These are phyloP conservation scores for Peromyscus eremicus DNA, from an alignment of 2,797 vertebrate species.

Conservation along the genomic window DNA sequence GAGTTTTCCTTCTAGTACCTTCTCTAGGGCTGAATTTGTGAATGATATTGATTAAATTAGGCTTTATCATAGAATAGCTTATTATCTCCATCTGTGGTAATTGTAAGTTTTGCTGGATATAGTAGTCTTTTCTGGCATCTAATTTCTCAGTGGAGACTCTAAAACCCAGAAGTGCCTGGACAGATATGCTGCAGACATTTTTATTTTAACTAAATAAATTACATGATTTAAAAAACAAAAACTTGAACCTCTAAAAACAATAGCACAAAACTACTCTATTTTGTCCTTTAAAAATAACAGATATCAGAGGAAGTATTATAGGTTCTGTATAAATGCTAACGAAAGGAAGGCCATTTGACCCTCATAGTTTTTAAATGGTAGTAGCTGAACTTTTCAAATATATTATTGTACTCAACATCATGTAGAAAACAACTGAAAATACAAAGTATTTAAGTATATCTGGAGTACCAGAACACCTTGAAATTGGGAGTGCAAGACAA, in stretches of 20 bases:
- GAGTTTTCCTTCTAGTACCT: background rate
- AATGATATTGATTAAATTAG: background rate
- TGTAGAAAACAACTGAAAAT: background rate
- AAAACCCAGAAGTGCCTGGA: background rate
- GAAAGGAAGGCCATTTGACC: background rate
- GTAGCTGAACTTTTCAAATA: background rate
- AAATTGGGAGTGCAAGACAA: background rate
- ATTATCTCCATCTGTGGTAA: background rate
- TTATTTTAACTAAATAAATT: conserved; percentile 54
- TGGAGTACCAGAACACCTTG: background rate
- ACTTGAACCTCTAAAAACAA: background rate
- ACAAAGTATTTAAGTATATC: background rate
- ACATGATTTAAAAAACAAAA: background rate
- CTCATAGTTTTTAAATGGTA: background rate
- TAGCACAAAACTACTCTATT: background rate
- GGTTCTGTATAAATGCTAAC: background rate
- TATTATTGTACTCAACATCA: background rate
- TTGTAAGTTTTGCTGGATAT: background rate
- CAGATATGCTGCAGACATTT: background rate
- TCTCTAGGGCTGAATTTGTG: background rate
- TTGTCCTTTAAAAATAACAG: background rate
- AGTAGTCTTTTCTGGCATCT: background rate
- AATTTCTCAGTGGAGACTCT: background rate
- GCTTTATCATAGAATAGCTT: background rate
- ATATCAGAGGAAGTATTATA: background rate